Percentiles rank a stretch among this genome's conserved stretches.
Evolutionary conservation across 92 coral and sea anemone species (phyloP).

Genomic region (Virgularia gustaviana): DNA sequence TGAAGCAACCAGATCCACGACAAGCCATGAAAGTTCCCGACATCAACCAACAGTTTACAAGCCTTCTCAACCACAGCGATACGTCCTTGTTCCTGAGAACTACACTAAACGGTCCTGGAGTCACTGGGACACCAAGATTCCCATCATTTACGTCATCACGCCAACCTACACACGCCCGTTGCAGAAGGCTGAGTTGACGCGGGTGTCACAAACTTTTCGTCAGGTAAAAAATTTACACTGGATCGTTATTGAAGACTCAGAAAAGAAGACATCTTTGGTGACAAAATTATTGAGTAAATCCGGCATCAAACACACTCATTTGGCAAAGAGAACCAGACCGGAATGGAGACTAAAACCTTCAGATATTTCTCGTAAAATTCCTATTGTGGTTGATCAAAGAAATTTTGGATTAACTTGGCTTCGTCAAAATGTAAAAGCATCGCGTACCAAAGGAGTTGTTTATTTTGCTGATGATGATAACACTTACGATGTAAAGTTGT

Average conservation of each 20-base stretch:
- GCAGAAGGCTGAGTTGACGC: conserved; percentile 83
- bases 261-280: conserved; percentile 63
- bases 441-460: conserved; percentile 70
- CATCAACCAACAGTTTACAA: not conserved
- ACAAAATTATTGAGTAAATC: conserved; percentile 46
- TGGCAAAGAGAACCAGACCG: conserved; percentile 66
- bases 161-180: conserved; percentile 77
- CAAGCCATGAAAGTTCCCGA: not conserved
- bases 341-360: conserved; percentile 54
- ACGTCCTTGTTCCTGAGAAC: not conserved
- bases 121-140: conserved; percentile 47
- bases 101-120: not conserved
- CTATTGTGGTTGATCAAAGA: conserved; percentile 85
- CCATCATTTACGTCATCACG: conserved; percentile 75
- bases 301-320: conserved; percentile 68
- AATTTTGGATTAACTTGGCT: conserved; percentile 73
- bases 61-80: not conserved
- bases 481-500: conserved; percentile 70
- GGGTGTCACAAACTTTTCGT: conserved; percentile 68
- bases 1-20: not conserved
- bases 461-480: conserved; percentile 93
- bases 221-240: conserved; percentile 77
- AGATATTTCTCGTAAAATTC: conserved; percentile 76
- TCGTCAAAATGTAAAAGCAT: conserved; percentile 58
- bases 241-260: conserved; percentile 83